These are phyloP conservation scores for Spea hammondii DNA, from an alignment of 2,797 vertebrate species.

Conservation along the genomic window DNA sequence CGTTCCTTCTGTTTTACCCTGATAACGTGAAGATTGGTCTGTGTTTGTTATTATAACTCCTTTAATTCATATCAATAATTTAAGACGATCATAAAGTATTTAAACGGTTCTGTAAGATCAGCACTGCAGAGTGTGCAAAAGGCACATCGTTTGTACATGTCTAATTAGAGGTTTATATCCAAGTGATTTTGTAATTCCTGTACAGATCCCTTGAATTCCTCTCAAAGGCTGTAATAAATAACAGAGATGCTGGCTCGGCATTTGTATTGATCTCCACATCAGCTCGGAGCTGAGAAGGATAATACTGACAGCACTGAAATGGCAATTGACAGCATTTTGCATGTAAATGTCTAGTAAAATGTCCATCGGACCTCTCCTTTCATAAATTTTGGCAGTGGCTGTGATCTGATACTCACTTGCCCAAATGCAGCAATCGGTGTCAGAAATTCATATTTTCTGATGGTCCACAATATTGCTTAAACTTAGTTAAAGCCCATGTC, in stretches of 20 bases:
- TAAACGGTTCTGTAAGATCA: not conserved
- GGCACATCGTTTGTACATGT: slow-evolving; percentile 21
- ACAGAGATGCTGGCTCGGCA: slow-evolving; percentile 17
- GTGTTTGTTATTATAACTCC: too few relatives aligned
- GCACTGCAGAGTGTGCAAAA: not conserved
- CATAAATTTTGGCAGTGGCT: not conserved
- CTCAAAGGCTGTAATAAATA: slow-evolving; percentile 21
- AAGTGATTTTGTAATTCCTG: slow-evolving; percentile 6
- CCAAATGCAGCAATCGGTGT: not conserved
- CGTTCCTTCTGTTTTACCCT: too few relatives aligned
- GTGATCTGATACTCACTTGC: not conserved
- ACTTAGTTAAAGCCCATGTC: too few relatives aligned
- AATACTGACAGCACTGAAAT: slow-evolving; percentile 29
- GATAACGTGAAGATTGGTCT: too few relatives aligned
- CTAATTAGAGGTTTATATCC: slow-evolving; percentile 18
- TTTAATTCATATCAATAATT: too few relatives aligned
- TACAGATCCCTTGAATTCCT: not conserved
- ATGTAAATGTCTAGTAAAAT: slow-evolving; percentile 1
- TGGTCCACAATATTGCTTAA: not conserved
- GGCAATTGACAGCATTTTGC: slow-evolving; percentile 21
- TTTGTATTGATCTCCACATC: slow-evolving; percentile 38
- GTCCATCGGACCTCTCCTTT: not conserved
- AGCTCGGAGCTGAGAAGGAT: slow-evolving; percentile 38
- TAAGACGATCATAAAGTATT: too few relatives aligned
- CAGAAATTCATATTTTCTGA: not conserved